Evolutionary conservation across 2,797 vertebrate species (phyloP), one percentile per base, ranked within the genome.

Genomic region (Myotis daubentonii): DNA sequence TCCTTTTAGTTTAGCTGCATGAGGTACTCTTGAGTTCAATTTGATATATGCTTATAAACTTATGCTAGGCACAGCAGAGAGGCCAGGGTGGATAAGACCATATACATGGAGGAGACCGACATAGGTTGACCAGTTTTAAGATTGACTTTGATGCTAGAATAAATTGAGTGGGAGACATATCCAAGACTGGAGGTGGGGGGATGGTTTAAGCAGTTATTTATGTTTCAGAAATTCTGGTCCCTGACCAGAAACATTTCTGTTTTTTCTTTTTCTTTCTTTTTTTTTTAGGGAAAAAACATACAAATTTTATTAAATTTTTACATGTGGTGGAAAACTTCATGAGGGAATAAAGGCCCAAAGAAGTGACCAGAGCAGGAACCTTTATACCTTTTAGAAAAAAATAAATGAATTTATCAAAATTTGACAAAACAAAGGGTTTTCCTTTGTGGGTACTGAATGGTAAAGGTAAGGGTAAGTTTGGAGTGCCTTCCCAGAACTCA

Each of bases 1-100:
- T 91, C 28, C 6, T 88, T 93, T 23, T 17, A 55, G 11, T 92
- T 92, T 79, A 94, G 68, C 53, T 53, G 68, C 83, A 71, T 84
- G 23, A 65, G 10, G 36, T 49, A n/a, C 36, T 36, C 6, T 66
- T 92, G 41, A 47, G 2, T 74, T 88, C 15, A 38, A 1, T 51
- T 70, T 71, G 20, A 82, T 44, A 33, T 16, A 51, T 9, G 23
- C 66, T 79, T 94, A 65, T 75, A 36, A 94, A 86, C 7, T 84
- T 92, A 12, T 68, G 28, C 7, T 88, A 44, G 57, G 57, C 6
- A 84, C 8, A 51, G 4, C 36, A 30, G 47, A 66, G 25, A 80
- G n/a, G 36, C 36, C 30, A 51, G 8, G 23, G 6, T 33, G 20
- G 36, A 86, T 60, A 36, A 30, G 19, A 80, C 5, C 66, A 36